These are phyloP conservation scores for Drosophila algonquin DNA, from an alignment of 2,888 invertebrate genomes.

Conservation along the genomic window DNA sequence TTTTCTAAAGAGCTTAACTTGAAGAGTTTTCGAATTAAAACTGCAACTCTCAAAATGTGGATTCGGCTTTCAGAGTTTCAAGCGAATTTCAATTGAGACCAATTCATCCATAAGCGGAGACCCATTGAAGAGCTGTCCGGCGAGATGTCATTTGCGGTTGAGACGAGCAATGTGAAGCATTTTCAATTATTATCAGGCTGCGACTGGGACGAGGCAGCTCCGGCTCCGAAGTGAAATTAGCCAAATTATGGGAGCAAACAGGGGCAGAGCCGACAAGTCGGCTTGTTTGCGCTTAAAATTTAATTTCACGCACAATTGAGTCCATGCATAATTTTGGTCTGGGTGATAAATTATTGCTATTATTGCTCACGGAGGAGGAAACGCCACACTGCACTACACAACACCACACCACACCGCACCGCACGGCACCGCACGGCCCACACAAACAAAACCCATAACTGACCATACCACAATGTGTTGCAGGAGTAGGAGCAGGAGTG, in stretches of 20 bases:
- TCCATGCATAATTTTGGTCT: conserved; percentile 76
- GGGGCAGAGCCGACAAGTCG: conserved; percentile 62
- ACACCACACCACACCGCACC: not conserved
- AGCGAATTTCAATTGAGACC: conserved; percentile 18
- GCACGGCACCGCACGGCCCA: not conserved
- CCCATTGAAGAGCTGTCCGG: not conserved
- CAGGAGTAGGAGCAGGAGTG: conserved; percentile 36
- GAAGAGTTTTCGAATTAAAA: not conserved
- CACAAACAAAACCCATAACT: conserved; percentile 34
- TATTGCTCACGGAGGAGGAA: conserved; percentile 63
- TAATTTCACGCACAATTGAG: conserved; percentile 81
- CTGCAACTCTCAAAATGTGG: not conserved
- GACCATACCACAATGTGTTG: conserved; percentile 45
- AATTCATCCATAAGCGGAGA: conserved; percentile 6
- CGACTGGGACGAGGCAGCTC: not conserved
- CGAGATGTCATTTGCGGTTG: conserved; percentile 33
- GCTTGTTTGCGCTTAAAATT: conserved; percentile 80
- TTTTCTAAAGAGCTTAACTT: not conserved
- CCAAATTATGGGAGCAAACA: conserved; percentile 79
- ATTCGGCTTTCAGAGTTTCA: not conserved
- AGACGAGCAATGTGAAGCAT: conserved; percentile 49
- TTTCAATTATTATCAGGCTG: conserved; percentile 63
- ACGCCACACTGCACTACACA: not conserved
- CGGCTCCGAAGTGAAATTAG: conserved; percentile 62
- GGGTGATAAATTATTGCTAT: conserved; percentile 80